Conservation (phyloP, 2,797 vertebrate genomes). For the Liasis olivaceus region DNA sequence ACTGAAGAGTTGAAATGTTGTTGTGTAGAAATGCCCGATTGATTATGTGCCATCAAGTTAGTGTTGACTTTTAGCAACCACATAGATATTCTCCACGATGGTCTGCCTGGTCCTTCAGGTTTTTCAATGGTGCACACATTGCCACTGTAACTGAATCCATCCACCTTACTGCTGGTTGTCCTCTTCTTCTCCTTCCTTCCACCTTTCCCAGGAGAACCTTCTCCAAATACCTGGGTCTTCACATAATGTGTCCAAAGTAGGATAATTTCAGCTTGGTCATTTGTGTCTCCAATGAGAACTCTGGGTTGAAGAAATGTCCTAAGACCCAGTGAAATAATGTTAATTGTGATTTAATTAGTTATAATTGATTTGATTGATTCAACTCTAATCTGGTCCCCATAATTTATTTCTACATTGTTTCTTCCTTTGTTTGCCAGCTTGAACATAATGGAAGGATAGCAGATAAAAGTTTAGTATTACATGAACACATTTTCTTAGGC, state of each 20-base stretch:
- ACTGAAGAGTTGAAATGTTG: not conserved
- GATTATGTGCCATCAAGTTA: not conserved
- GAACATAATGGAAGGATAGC: not conserved
- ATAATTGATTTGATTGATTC: not conserved
- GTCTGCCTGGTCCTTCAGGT: not conserved
- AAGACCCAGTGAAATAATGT: not conserved
- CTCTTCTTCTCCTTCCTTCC: not conserved
- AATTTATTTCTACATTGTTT: not conserved
- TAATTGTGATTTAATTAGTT: not conserved
- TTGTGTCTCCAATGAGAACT: not conserved
- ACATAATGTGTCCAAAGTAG: not conserved
- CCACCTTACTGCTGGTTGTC: not conserved
- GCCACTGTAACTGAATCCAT: not conserved
- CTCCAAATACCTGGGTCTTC: not conserved
- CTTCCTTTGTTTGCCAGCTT: not conserved
- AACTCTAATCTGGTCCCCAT: not conserved
- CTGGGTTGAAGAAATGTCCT: not conserved
- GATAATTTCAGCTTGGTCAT: not conserved
- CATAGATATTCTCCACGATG: not conserved
- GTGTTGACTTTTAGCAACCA: not conserved
- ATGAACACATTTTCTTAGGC: not conserved
- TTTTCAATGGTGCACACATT: not conserved
- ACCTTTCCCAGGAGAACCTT: not conserved
- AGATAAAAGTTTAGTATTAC: not conserved
- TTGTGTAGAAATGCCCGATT: not conserved